phyloP scores from a whole-genome alignment of 2,888 invertebrate genomes.

The Mantis religiosa region DNA sequence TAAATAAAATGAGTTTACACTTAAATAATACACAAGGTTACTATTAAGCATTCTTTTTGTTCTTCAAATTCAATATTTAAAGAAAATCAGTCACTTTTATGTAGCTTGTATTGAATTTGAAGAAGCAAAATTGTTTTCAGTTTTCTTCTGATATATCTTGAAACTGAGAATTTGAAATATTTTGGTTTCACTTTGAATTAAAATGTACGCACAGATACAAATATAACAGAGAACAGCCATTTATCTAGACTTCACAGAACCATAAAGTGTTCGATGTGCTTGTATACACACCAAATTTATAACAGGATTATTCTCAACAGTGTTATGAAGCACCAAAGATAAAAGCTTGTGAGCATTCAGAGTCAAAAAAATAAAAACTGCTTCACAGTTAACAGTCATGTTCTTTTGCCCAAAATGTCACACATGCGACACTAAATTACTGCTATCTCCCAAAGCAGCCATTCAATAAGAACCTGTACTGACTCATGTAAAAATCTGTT shows the following conservation, averaged over 20 bases:
- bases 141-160: not conserved
- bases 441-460: not conserved
- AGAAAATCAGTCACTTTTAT: not conserved
- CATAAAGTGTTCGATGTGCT: not conserved
- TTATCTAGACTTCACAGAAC: not conserved
- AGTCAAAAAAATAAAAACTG: slow-evolving; percentile 16
- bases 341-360: slow-evolving; percentile 21
- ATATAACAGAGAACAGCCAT: not conserved
- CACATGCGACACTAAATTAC: not conserved
- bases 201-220: not conserved
- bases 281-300: not conserved
- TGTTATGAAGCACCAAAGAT: slow-evolving; percentile 26
- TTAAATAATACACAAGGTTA: slow-evolving; percentile 22
- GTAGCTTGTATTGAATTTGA: not conserved
- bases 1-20: slow-evolving; percentile 13
- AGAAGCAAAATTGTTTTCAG: not conserved
- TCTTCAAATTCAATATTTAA: not conserved
- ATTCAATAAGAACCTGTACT: slow-evolving; percentile 13
- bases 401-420: not conserved
- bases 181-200: not conserved
- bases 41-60: not conserved
- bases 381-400: not conserved
- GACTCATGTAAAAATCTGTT: not conserved
- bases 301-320: slow-evolving; percentile 15
- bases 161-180: not conserved